Base-by-base conservation (phyloP, 1,140 invertebrate genomes). In the Rhyacophila brunnea region DNA sequence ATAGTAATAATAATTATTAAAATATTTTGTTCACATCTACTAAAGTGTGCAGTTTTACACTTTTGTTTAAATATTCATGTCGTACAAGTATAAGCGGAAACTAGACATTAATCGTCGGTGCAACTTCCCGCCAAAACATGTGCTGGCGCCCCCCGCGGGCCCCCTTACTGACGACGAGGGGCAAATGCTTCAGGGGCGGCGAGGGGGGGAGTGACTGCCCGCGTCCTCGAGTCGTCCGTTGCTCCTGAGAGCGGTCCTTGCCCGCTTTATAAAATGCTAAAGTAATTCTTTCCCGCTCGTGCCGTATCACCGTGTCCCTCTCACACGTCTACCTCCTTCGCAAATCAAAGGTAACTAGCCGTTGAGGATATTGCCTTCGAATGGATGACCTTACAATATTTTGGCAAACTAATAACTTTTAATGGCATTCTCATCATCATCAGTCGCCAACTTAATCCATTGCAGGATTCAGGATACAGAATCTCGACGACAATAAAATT, bases 81-180 rank as follows among this genome's bases (percentile, higher is more conserved):
- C 32, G 13, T n/a, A 13, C 20, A 18, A n/a, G 17, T 34, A 9
- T 32, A 14, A 13, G 13, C 18, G 11, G 18, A 28, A 34, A 11
- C 7, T n/a, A 49, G n/a, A 40, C 15, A 40, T 40, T 40, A 15
- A 13, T 15, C 11, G n/a, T 40, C 38, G 38, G 13, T 36, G 11
- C 45, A 40, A 36, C 36, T 58, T 58, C 55, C 55, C 55, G 55
- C 55, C 46, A 58, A 58, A 58, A 58, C 52, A 48, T 49, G 43
- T 38, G 36, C 23, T 13, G 11, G 6, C 20, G 42, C 42, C 44
- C 43, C 23, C 43, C 14, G 20, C 40, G 20, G 51, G 15, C 19
- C 20, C 40, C 50, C 38, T 38, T 7, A 3, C 23, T 1, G 13
- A 13, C 40, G 38, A 23, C 14, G 13, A 15, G 44, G 11, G 19